Conservation (phyloP, 1,140 invertebrate genomes). For the Cydia pomonella region DNA sequence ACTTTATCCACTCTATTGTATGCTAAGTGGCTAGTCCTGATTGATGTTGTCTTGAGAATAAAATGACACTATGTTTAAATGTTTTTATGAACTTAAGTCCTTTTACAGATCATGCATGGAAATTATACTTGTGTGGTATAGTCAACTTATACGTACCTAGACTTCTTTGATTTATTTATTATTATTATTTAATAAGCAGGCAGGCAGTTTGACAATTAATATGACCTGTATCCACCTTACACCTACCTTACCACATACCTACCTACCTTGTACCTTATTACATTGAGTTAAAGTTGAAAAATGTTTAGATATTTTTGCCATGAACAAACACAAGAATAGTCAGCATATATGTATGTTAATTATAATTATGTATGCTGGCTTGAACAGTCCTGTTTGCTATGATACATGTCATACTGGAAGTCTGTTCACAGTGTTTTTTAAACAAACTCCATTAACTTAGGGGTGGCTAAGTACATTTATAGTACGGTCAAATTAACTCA, state of each 20-base stretch:
- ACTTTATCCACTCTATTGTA: neutral
- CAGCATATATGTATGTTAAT: neutral
- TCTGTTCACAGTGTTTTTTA: too few species aligned
- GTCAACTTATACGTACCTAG: too few species aligned
- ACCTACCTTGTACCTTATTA: too few species aligned
- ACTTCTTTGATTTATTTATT: neutral
- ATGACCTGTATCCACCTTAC: too few species aligned
- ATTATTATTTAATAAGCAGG: too few species aligned
- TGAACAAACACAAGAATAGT: neutral
- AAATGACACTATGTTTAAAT: neutral
- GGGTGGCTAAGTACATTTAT: too few species aligned
- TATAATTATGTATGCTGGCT: neutral
- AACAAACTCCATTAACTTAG: too few species aligned
- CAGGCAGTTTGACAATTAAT: too few species aligned
- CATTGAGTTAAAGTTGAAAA: neutral
- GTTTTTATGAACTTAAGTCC: neutral
- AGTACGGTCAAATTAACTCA: too few species aligned
- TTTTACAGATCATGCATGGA: neutral
- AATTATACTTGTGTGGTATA: neutral
- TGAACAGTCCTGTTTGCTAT: too few species aligned
- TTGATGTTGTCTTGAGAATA: neutral
- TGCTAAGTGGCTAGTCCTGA: neutral
- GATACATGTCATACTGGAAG: too few species aligned
- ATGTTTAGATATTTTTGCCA: neutral
- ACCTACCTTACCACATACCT: too few species aligned